Base-by-base conservation (phyloP, 35 echinoderm and acorn worm genomes). In the Apostichopus parvimensis region DNA sequence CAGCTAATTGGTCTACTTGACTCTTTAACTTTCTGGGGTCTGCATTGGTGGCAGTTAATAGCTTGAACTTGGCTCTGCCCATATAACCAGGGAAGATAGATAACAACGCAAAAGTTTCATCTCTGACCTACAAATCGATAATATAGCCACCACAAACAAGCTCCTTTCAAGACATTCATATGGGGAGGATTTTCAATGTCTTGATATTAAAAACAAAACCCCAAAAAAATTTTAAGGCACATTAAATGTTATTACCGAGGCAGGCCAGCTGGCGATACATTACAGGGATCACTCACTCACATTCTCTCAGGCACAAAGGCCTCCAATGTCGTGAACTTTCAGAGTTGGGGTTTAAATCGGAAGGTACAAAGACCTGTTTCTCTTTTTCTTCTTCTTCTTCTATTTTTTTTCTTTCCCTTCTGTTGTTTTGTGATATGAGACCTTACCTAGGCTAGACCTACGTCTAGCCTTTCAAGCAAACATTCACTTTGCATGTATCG, bases 401-500 rank as follows among this genome's bases (percentile, higher is more conserved):
- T 45, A n/a, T n/a, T n/a, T n/a, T n/a, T n/a, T 45, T 45, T 45
- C 4, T 45, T 45, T 4, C 2, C 34, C 34, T 45, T 45, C 34
- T 75, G 71, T 75, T 75, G 14, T 75, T 20, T 20, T 20, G 17
- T n/a, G 13, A 75, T 75, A 6, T 24, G 71, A 20, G n/a, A 75
- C n/a, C 14, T 18, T 18, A 75, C n/a, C 17, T 75, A n/a, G 58
- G 0, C 34, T 45, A 12, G 21, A n/a, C 17, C 71, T 75, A 6
- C 18, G 71, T 75, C 14, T 75, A 75, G 71, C n/a, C 12, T 75
- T 75, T 75, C 71, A 75, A n/a, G 5, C 71, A 14, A 14, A 75
- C 81, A 84, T 58, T 84, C 34, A 60, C 55, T 56, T 58, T 84
- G 14, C 81, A 84, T 84, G 58, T 61, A n/a, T 84, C 81, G 61